These are phyloP conservation scores for Eucera pruinosa DNA, from an alignment of 2,888 invertebrate genomes.

Conservation along the genomic window DNA sequence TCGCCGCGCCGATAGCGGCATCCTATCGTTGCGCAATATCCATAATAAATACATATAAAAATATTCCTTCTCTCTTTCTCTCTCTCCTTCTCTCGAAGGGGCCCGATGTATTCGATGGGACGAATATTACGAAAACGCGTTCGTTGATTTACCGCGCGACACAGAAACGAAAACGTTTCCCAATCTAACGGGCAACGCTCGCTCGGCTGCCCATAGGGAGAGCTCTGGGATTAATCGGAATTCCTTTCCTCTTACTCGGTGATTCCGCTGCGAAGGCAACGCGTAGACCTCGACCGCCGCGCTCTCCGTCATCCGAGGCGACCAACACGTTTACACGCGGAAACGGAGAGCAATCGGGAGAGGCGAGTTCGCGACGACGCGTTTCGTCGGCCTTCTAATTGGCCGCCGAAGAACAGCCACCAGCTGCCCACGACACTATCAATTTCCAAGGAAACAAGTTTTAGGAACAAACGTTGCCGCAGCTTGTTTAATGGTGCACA, in stretches of 20 bases:
- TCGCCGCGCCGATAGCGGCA: background rate
- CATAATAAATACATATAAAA: constrained; percentile 9
- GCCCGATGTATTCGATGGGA: constrained; percentile 10
- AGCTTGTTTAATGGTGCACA: too few relatives aligned
- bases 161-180: constrained; percentile 47
- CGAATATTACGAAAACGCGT: constrained; percentile 45
- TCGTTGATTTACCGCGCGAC: constrained; percentile 57
- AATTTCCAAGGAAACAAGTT: too few relatives aligned
- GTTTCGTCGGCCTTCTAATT: background rate
- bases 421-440: too few relatives aligned
- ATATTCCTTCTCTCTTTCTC: constrained; percentile 16
- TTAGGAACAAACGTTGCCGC: too few relatives aligned
- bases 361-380: background rate
- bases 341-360: background rate
- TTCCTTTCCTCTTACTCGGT: constrained; percentile 48
- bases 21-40: constrained; percentile 20
- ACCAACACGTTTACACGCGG: background rate
- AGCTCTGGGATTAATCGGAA: constrained; percentile 16
- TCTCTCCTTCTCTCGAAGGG: background rate
- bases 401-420: too few relatives aligned
- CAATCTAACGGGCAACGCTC: constrained; percentile 36
- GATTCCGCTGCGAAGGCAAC: constrained; percentile 20
- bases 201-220: constrained; percentile 1
- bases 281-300: constrained; percentile 3
- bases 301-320: background rate